Evolutionary conservation across 2,113 vertebrate species (phyloP).

Genomic region (Sylvia atricapilla): DNA sequence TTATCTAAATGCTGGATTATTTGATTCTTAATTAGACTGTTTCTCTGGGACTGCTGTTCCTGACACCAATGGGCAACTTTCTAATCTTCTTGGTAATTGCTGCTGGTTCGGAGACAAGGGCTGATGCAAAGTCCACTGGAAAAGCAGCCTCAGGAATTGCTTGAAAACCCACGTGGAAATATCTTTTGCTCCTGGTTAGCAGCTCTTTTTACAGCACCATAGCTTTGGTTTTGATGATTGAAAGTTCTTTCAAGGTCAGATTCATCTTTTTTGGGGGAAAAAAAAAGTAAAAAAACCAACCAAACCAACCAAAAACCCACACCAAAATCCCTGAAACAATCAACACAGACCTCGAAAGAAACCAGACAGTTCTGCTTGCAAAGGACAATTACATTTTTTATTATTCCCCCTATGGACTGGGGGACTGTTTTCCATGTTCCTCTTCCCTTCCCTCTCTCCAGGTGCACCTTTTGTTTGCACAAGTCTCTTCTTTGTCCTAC

Average conservation of each 20-base stretch:
- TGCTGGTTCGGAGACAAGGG: not conserved
- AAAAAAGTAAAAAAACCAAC: not conserved
- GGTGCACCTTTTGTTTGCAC: not conserved
- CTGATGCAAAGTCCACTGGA: not conserved
- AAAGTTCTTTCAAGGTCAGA: not conserved
- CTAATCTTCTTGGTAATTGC: slow-evolving; percentile 17
- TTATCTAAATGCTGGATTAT: slow-evolving; percentile 1
- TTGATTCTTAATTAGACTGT: slow-evolving; percentile 46
- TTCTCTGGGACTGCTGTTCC: slow-evolving; percentile 5
- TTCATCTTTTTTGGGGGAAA: not conserved
- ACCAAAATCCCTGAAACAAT: not conserved
- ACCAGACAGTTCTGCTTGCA: not conserved
- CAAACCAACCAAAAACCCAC: rapidly evolving
- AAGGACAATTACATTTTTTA: not conserved
- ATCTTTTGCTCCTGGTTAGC: not conserved
- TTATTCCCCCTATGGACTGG: not conserved
- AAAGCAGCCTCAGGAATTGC: not conserved
- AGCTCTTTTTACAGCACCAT: not conserved
- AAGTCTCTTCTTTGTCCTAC: not conserved
- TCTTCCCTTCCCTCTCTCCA: not conserved
- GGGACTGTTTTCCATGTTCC: not conserved
- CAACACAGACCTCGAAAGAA: not conserved
- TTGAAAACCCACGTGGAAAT: not conserved
- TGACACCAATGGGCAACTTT: not conserved
- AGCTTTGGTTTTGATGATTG: not conserved